These are phyloP conservation scores for Euplexia lucipara DNA, from an alignment of 2,888 invertebrate genomes.

Conservation along the genomic window DNA sequence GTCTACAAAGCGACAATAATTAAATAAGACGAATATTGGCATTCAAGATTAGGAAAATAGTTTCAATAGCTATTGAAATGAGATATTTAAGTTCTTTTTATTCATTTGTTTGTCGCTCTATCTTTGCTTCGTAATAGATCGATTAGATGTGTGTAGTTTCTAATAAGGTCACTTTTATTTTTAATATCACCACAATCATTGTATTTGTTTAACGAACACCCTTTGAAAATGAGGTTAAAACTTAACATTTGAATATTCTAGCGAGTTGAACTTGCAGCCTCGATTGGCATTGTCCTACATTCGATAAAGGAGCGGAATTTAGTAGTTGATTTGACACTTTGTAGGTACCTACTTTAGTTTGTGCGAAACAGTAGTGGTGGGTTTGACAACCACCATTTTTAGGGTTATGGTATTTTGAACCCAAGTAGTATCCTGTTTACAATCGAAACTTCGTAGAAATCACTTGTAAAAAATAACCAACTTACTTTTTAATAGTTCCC, in stretches of 20 bases:
- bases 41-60: constrained; percentile 9
- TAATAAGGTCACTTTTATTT: constrained; percentile 38
- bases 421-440: constrained; percentile 4
- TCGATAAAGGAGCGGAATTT: constrained; percentile 75
- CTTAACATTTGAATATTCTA: constrained; percentile 57
- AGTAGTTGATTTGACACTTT: constrained; percentile 70
- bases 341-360: constrained; percentile 55
- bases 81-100: constrained; percentile 13
- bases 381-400: neutral
- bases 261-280: constrained; percentile 67
- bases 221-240: constrained; percentile 33
- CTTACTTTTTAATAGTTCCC: constrained; percentile 85
- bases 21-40: constrained; percentile 17
- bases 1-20: constrained; percentile 31
- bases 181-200: constrained; percentile 16
- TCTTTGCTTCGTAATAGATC: constrained; percentile 1
- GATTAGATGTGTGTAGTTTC: neutral
- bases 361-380: constrained; percentile 41
- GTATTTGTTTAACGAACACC: constrained; percentile 18
- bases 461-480: constrained; percentile 64
- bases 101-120: constrained; percentile 1
- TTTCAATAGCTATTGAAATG: constrained; percentile 12
- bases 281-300: constrained; percentile 84
- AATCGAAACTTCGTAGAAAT: constrained; percentile 31
- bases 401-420: too few species aligned